Percentiles rank a stretch among this genome's conserved stretches.
Evolutionary conservation across 2,797 vertebrate species (phyloP).

Genomic region (Aselliscus stoliczkanus): DNA sequence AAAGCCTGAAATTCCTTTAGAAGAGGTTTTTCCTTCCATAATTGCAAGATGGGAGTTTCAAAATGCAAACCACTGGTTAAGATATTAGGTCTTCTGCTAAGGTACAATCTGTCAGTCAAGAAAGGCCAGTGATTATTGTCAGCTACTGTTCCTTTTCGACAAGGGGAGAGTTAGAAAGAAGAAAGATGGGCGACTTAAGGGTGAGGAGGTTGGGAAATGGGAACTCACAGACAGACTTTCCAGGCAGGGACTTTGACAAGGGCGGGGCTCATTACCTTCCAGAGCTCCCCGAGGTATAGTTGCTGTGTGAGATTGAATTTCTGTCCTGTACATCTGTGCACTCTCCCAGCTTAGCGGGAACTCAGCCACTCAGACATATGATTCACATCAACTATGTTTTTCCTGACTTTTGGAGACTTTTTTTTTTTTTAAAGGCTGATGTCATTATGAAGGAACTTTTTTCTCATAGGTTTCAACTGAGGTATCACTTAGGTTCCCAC

Average conservation of each 20-base stretch:
- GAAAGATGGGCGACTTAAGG: not conserved
- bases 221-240: not conserved
- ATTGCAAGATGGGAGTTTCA: not conserved
- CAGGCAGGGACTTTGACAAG: not conserved
- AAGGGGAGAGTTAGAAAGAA: not conserved
- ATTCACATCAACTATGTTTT: conserved; percentile 76
- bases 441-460: conserved; percentile 57
- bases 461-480: conserved; percentile 38
- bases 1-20: conserved; percentile 29
- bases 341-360: conserved; percentile 32
- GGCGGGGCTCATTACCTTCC: not conserved
- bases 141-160: not conserved
- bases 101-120: not conserved
- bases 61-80: not conserved
- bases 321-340: conserved; percentile 50
- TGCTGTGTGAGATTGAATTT: not conserved
- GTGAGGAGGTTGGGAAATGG: not conserved
- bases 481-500: conserved; percentile 27
- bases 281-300: not conserved
- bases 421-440: conserved; percentile 57
- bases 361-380: conserved; percentile 69
- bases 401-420: conserved; percentile 53
- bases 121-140: not conserved
- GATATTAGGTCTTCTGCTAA: not conserved
- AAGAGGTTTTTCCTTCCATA: not conserved